These are phyloP conservation scores for Hemibates koningsi DNA, from an alignment of 2,113 vertebrate genomes.

Conservation along the genomic window DNA sequence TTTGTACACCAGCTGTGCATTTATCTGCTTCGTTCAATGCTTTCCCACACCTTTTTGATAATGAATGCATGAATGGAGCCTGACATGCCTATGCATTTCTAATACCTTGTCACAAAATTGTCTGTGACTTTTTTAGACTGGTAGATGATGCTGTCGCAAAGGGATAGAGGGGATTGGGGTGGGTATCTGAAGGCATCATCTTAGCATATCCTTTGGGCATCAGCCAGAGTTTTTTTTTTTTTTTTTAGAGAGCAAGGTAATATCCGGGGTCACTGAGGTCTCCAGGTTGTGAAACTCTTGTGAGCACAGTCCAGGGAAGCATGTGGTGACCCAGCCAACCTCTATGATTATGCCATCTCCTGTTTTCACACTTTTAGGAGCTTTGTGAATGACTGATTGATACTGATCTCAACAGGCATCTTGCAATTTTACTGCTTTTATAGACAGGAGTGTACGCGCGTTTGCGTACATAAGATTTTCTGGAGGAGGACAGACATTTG, in stretches of 20 bases:
- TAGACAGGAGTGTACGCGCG: background rate
- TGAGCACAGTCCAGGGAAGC: slow-evolving; percentile 41
- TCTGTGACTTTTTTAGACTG: background rate
- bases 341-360: slow-evolving; percentile 2
- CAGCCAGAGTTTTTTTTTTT: background rate
- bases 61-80: background rate
- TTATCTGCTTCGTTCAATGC: background rate
- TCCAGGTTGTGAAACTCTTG: slow-evolving; percentile 44
- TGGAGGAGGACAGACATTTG: fast-evolving
- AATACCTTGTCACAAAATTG: background rate
- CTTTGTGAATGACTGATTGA: background rate
- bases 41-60: background rate
- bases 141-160: background rate
- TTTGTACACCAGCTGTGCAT: background rate
- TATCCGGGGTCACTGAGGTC: slow-evolving; percentile 13
- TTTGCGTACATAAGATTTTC: too few relatives aligned
- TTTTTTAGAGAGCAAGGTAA: background rate
- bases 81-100: background rate
- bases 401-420: background rate
- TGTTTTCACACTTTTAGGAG: background rate
- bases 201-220: background rate
- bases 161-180: background rate
- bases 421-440: background rate
- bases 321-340: slow-evolving; percentile 15
- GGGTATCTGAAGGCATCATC: background rate